Base-by-base conservation (phyloP, 2,797 vertebrate genomes). In the Odontamblyopus lacepedii region DNA sequence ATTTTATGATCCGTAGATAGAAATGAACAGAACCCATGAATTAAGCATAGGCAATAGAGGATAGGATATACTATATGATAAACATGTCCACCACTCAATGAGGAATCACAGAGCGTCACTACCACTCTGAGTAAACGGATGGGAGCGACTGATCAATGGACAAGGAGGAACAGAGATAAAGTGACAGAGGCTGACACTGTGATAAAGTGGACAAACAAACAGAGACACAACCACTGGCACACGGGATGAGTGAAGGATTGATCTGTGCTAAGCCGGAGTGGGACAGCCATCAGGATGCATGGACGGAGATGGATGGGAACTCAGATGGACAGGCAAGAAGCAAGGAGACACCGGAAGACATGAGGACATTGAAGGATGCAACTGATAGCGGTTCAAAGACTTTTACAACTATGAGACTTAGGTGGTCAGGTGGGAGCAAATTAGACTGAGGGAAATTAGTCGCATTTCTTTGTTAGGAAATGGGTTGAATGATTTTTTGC, bases 131-230 rank as follows among this genome's bases (percentile, higher is more conserved):
- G 67, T 55, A 72, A 81, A 83, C 29, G 53, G 71, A 80, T 7
- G 27, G 64, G 72, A 76, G 71, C 64, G 63, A 64, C 63, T 63
- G 77, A 82, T 73, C 76, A 78, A 78, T 75, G 76, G 67, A 73
- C 67, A 30, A 66, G 44, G 57, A 74, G 78, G 93, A 93, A 76
- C 51, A 74, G 65, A 86, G 81, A 82, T 80, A 80, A 76, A 84
- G 81, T 86, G 85, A 82, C 75, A 82, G 73, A 69, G 75, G 69
- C 73, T 80, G 86, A 82, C 82, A 75, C 5, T 0, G 71, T 81
- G 83, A 91, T 88, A 78, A 88, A 90, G 82, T 78, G 77, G 86
- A 78, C 78, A 87, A 86, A 88, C 76, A 87, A 76, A 88, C 67
- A 76, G 64, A 82, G 78, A 80, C 73, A 78, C 79, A 83, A 76